Evolutionary conservation across 2,113 vertebrate genomes (phyloP).

Genomic region (Antigone vipio): DNA sequence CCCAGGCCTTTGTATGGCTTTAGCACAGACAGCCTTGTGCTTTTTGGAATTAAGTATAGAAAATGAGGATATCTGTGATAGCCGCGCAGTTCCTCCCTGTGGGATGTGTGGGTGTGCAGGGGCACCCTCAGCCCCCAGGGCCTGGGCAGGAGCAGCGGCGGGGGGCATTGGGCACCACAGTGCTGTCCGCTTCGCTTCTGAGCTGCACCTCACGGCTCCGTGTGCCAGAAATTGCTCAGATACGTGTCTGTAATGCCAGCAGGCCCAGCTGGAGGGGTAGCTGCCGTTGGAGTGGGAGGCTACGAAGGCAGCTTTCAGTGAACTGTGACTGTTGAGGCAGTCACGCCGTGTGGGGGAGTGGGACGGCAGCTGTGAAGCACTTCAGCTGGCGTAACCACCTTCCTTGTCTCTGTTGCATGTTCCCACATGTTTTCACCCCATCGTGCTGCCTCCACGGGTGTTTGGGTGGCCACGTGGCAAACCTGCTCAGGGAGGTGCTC

Average conservation of each 20-base stretch:
- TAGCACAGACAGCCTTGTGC: not conserved
- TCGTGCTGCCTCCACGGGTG: not conserved
- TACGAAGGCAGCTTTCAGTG: accelerated
- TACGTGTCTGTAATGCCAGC: accelerated
- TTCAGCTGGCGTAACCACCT: accelerated
- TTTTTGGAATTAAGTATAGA: not conserved
- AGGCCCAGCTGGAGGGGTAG: not conserved
- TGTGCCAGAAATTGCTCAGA: accelerated
- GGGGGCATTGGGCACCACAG: too few species aligned
- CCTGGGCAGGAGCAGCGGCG: not conserved
- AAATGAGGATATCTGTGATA: accelerated
- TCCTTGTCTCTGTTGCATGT: accelerated
- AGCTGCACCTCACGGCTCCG: not conserved
- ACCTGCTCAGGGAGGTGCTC: not conserved
- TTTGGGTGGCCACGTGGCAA: not conserved
- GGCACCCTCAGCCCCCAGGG: too few species aligned
- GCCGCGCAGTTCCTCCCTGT: not conserved
- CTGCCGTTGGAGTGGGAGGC: not conserved
- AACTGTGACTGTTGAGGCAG: accelerated
- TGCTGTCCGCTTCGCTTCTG: not conserved
- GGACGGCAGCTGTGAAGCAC: accelerated
- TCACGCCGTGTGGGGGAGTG: accelerated
- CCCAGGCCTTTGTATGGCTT: too few species aligned
- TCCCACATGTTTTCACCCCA: not conserved
- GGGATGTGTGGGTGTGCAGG: not conserved